Evolutionary conservation across 2,113 vertebrate genomes (phyloP).

Genomic region (Corvus hawaiiensis): DNA sequence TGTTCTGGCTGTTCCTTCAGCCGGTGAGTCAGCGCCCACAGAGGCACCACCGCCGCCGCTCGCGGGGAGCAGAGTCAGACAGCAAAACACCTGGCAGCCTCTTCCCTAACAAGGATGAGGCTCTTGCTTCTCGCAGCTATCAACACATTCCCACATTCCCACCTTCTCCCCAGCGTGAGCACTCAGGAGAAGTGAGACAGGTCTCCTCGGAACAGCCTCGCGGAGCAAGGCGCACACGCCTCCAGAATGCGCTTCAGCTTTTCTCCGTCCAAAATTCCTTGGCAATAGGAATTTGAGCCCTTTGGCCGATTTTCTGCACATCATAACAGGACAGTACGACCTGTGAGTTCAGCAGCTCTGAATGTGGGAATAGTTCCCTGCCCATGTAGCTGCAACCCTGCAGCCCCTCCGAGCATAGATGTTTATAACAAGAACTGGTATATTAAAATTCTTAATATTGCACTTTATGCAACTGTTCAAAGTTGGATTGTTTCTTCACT

Average conservation of each 20-base stretch:
- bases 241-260: rapidly evolving
- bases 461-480: background rate
- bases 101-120: background rate
- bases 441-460: background rate
- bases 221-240: rapidly evolving
- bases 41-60: background rate
- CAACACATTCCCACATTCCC: background rate
- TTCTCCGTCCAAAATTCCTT: background rate
- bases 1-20: background rate
- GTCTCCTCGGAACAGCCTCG: background rate
- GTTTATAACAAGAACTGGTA: background rate
- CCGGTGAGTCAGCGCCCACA: background rate
- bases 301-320: background rate
- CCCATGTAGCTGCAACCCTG: background rate
- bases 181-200: background rate
- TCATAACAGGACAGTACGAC: rapidly evolving
- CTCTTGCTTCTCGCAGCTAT: background rate
- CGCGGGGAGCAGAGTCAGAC: background rate
- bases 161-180: background rate
- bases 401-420: background rate
- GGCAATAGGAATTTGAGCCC: background rate
- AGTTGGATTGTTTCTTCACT: background rate
- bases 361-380: background rate
- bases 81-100: background rate
- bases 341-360: background rate